phyloP scores from a whole-genome alignment of 2,888 invertebrate species.

The Tanaodytes sp. region DNA sequence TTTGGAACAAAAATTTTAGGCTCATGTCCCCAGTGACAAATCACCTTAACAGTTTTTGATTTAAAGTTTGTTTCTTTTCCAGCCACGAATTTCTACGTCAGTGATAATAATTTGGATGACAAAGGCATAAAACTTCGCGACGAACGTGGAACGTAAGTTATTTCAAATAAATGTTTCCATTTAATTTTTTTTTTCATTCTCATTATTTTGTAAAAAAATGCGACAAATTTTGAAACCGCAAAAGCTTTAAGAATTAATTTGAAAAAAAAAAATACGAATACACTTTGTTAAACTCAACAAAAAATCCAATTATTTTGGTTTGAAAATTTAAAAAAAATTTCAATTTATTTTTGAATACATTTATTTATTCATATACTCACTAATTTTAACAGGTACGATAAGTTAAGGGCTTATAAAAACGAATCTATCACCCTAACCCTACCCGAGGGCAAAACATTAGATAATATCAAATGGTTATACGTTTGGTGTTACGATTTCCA shows the following conservation, averaged over 20 bases:
- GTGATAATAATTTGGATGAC: slow-evolving; percentile 80
- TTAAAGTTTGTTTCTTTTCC: too few species aligned
- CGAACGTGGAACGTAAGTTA: slow-evolving; percentile 82
- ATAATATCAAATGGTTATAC: slow-evolving; percentile 89
- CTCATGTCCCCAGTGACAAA: too few species aligned
- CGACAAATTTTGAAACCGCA: neutral
- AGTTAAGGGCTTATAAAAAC: slow-evolving; percentile 86
- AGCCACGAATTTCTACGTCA: slow-evolving; percentile 95
- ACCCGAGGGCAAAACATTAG: slow-evolving; percentile 88
- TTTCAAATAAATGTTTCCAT: too few species aligned
- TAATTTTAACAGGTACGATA: slow-evolving; percentile 76
- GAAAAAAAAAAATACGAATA: neutral
- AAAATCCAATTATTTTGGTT: neutral
- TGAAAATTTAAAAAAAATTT: slow-evolving; percentile 19
- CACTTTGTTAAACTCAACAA: neutral
- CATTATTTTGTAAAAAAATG: too few species aligned
- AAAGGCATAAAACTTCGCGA: slow-evolving; percentile 85
- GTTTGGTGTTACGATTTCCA: slow-evolving; percentile 94
- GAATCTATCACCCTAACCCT: slow-evolving; percentile 88
- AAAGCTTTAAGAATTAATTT: neutral
- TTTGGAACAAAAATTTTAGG: too few species aligned
- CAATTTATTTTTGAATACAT: neutral
- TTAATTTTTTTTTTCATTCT: too few species aligned
- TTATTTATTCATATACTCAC: too few species aligned
- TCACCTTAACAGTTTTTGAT: too few species aligned